Evolutionary conservation across 2,113 vertebrate species (phyloP).

Genomic region (Corapipo altera): DNA sequence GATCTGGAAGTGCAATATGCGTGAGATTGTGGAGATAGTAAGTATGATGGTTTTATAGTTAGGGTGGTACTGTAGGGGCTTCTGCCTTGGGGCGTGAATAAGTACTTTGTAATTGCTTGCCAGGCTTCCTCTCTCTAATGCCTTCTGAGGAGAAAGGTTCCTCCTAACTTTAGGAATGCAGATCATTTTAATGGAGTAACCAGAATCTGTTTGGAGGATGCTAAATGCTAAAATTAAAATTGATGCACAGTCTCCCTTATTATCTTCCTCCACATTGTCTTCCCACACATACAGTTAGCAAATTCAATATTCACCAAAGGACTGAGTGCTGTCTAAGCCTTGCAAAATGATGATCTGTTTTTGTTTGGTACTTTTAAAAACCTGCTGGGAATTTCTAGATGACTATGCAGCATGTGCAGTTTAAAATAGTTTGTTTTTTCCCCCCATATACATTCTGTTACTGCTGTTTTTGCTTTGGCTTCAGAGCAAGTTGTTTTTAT

Average conservation of each 20-base stretch:
- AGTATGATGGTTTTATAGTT: not conserved
- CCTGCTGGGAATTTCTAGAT: constrained; percentile 13
- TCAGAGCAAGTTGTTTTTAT: constrained; percentile 44
- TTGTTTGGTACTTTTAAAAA: constrained; percentile 21
- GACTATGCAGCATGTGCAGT: constrained; percentile 26
- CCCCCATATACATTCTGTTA: constrained; percentile 17
- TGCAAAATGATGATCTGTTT: not conserved
- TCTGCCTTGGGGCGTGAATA: not conserved
- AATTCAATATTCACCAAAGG: not conserved
- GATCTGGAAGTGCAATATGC: constrained; percentile 46
- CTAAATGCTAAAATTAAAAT: not conserved
- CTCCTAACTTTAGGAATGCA: constrained; percentile 31
- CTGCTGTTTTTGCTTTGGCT: constrained; percentile 61
- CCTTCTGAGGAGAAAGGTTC: constrained; percentile 12
- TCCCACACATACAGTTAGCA: not conserved
- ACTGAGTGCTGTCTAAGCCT: not conserved
- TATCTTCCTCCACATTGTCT: constrained; percentile 6
- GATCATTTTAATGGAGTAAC: not conserved
- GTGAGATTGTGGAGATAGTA: not conserved
- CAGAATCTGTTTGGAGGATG: not conserved
- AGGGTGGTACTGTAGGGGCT: constrained; percentile 4
- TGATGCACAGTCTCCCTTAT: not conserved
- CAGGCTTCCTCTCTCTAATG: not conserved
- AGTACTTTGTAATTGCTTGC: constrained; percentile 41
- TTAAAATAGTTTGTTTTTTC: not conserved